These are phyloP conservation scores for Valencia hispanica DNA, from an alignment of 2,797 vertebrate genomes.

Conservation along the genomic window DNA sequence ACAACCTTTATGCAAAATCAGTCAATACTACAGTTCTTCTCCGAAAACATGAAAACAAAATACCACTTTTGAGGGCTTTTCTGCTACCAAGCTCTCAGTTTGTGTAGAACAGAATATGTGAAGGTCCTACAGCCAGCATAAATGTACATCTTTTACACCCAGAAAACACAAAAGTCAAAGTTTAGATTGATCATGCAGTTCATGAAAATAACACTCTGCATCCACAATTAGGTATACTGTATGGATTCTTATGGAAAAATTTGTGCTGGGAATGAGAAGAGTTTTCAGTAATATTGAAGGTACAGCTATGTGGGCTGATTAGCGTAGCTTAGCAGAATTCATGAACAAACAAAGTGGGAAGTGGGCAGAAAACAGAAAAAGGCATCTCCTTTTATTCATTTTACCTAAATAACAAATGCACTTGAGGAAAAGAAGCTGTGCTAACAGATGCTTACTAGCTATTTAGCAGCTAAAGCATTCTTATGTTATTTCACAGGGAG, in stretches of 20 bases:
- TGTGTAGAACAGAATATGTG: not conserved
- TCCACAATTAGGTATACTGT: not conserved
- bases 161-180: conserved; percentile 11
- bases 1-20: not conserved
- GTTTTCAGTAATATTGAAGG: not conserved
- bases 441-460: conserved; percentile 14
- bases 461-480: conserved; percentile 47
- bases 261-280: not conserved
- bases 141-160: conserved; percentile 37
- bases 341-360: not conserved
- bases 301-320: not conserved
- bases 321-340: not conserved
- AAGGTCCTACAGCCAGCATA: conserved; percentile 36
- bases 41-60: not conserved
- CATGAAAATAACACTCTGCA: not conserved
- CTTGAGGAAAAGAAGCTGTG: conserved; percentile 6
- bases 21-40: not conserved
- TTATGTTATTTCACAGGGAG: conserved; percentile 43
- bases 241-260: not conserved
- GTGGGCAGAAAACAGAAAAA: conserved; percentile 15
- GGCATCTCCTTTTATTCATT: conserved; percentile 3
- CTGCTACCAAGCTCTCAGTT: conserved; percentile 7
- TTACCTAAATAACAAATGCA: conserved; percentile 6
- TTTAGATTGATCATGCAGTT: conserved; percentile 11
- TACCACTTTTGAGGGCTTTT: not conserved